Base-by-base conservation (phyloP, 2,113 vertebrate genomes). In the Xyrauchen texanus region DNA sequence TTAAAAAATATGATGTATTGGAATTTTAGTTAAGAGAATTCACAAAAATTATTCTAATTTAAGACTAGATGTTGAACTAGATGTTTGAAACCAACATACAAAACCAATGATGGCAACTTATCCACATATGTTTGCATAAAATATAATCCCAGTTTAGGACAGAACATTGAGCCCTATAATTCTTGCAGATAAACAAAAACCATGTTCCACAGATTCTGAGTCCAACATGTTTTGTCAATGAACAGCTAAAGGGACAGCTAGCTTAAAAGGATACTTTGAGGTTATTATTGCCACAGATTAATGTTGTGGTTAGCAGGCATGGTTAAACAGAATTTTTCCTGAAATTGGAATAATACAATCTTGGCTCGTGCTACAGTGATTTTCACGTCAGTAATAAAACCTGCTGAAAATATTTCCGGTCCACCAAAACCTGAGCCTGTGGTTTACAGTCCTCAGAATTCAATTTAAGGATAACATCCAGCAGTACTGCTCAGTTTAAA, bases 341-440 rank as follows among this genome's bases (percentile, higher is more conserved):
- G 44, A 49, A 63, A 79, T 53, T 53, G 47, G 34, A 53, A 70
- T 63, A 53, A 63, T 8, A 62, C 62, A 78, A 70, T 12, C 58
- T 44, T 64, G 21, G 47, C 13, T 71, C 1, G 7, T 7, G 6
- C 55, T 79, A 63, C 77, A 46, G 16, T 8, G 47, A 78, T 78
- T 70, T 61, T 78, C 57, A 63, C 68, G 55, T 71, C 15, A 63
- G 64, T 79, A 46, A 63, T 64, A 64, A 71, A 79, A 64, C 49
- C 68, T 64, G 21, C 42, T 53, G 61, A 63, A 71, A 78, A 53
- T 45, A 68, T 78, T 68, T 68, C 65, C 55, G 10, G 9, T 52
- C 21, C 45, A 8, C 65, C 21, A 49, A 58, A 58, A 68, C 51
- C 52, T 16, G 52, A 68, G 46, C 76, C 13, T 58, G 15, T 57